phyloP scores from a whole-genome alignment of 2,888 invertebrate species.

The Synergus laeviventris region DNA sequence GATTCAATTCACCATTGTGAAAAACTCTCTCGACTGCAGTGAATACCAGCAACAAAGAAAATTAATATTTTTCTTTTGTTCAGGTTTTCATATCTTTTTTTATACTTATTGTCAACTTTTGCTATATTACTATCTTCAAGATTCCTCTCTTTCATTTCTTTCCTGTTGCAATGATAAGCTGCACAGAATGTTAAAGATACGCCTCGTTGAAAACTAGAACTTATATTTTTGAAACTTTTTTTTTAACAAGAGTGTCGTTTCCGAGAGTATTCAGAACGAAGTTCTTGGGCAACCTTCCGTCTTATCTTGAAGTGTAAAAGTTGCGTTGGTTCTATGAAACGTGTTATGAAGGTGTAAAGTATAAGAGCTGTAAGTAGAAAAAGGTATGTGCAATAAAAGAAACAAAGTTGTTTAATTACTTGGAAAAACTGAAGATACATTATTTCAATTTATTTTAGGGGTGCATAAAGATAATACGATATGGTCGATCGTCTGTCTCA shows the following conservation, averaged over 20 bases:
- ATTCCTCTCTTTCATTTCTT: slow-evolving; percentile 10
- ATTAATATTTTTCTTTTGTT: not conserved
- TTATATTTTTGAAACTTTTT: slow-evolving; percentile 31
- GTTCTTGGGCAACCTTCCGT: slow-evolving; percentile 29
- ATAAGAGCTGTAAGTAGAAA: not conserved
- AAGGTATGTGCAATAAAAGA: not conserved
- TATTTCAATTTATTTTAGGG: no score
- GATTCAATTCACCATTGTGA: not conserved
- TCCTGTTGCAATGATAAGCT: slow-evolving; percentile 22
- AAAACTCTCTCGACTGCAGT: not conserved
- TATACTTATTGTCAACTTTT: slow-evolving; percentile 19
- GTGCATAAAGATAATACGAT: no score
- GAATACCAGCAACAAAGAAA: not conserved
- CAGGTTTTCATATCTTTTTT: not conserved
- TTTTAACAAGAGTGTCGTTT: slow-evolving; percentile 29
- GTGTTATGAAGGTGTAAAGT: not conserved
- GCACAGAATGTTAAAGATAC: slow-evolving; percentile 20
- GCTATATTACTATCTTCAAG: not conserved
- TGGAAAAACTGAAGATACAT: not conserved
- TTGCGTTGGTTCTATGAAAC: slow-evolving; percentile 25
- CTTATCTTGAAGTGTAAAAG: slow-evolving; percentile 34
- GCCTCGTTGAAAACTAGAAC: slow-evolving; percentile 11
- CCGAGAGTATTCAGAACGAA: slow-evolving; percentile 24
- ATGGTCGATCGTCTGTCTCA: no score
- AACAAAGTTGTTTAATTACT: not conserved